These are phyloP conservation scores for Camelus dromedarius DNA, from an alignment of 2,113 vertebrate genomes.

Conservation along the genomic window DNA sequence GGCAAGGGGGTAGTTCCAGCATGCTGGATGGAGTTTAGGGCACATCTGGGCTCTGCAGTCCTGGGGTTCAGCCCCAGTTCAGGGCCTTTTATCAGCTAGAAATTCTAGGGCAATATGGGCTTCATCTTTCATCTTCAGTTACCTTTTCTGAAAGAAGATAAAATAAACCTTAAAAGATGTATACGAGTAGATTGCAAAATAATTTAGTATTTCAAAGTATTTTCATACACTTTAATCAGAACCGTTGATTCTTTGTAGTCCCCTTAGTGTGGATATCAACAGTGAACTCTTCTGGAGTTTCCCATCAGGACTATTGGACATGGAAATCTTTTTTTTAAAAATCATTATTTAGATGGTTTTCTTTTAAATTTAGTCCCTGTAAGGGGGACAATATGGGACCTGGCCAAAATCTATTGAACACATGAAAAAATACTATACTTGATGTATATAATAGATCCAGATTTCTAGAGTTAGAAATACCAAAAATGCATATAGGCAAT, in stretches of 20 bases:
- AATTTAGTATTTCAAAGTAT: not conserved
- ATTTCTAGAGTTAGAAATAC: constrained; percentile 30
- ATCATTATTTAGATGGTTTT: not conserved
- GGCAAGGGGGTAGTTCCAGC: not conserved
- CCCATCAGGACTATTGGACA: not conserved
- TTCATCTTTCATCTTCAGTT: not conserved
- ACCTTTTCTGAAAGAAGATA: not conserved
- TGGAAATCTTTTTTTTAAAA: not conserved
- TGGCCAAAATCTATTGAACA: not conserved
- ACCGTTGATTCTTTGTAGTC: not conserved
- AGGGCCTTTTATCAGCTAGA: not conserved
- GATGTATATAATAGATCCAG: not conserved
- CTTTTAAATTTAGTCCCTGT: not conserved
- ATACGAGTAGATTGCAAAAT: not conserved
- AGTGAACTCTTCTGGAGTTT: not conserved
- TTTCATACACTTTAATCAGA: not conserved
- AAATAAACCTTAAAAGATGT: not conserved
- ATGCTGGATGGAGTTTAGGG: not conserved
- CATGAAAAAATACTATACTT: not conserved
- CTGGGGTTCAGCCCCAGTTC: not conserved
- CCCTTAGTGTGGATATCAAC: not conserved
- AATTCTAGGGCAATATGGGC: not conserved
- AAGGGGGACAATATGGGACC: not conserved
- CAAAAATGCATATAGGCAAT: not conserved
- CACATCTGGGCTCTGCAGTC: not conserved